A percentile compares a stretch with the other conserved stretches of the same genome.
Conservation (phyloP, 2,113 vertebrate genomes). For the Bungarus multicinctus region DNA sequence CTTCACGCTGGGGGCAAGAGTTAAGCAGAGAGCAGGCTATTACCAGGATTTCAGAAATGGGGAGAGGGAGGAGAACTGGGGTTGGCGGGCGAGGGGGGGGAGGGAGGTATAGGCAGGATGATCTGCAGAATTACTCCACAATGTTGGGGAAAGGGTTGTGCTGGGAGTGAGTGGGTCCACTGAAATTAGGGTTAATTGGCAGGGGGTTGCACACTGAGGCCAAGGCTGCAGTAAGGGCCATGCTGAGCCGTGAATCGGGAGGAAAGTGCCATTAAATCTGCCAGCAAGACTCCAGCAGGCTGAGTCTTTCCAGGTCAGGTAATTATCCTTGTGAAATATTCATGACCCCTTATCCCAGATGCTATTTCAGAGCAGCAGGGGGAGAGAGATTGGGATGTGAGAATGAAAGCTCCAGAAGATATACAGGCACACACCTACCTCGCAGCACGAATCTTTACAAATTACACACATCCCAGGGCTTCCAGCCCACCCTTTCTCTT, state of each 20-base stretch:
- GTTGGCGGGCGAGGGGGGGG: accelerated
- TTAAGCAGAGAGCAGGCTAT: neutral
- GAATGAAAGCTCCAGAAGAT: slow-evolving; percentile 39
- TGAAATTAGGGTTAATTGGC: slow-evolving; percentile 11
- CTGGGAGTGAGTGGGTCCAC: neutral
- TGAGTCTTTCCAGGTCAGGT: slow-evolving; percentile 69
- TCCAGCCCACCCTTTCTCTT: neutral
- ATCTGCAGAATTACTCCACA: neutral
- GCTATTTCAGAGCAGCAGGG: slow-evolving; percentile 57
- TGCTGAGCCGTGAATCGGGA: slow-evolving; percentile 18
- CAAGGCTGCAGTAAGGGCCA: slow-evolving; percentile 2
- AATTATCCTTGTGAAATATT: slow-evolving; percentile 71
- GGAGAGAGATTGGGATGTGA: slow-evolving; percentile 38
- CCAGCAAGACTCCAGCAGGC: slow-evolving; percentile 29
- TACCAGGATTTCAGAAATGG: neutral
- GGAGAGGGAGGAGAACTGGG: neutral
- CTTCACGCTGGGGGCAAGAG: neutral
- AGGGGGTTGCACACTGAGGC: neutral
- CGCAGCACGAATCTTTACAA: slow-evolving; percentile 12
- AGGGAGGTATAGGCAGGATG: neutral
- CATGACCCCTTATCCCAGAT: slow-evolving; percentile 60
- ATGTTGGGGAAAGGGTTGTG: neutral
- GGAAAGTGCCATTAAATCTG: slow-evolving; percentile 37
- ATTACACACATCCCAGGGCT: neutral
- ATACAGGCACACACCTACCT: neutral